Conservation (phyloP, 2,113 vertebrate genomes). For the Ciconia maguari region DNA sequence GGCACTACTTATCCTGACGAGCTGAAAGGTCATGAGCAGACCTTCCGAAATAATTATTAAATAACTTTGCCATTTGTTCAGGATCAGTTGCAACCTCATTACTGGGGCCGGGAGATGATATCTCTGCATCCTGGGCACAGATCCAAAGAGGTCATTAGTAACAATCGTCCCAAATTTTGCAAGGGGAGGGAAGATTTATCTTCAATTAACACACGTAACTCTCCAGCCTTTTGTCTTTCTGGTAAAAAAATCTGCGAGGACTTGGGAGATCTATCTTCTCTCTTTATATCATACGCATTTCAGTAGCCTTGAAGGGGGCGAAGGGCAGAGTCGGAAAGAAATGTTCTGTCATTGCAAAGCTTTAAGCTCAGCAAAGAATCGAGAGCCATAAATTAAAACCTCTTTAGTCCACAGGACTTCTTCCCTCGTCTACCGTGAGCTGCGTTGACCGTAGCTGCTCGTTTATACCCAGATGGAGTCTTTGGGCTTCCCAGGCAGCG, state of each 20-base stretch:
- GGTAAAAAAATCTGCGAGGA: conserved; percentile 2
- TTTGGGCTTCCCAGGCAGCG: neutral
- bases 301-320: conserved; percentile 1
- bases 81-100: conserved; percentile 76
- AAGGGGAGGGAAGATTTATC: conserved; percentile 57
- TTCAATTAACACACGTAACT: conserved; percentile 41
- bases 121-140: conserved; percentile 64
- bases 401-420: neutral
- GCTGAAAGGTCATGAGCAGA: conserved; percentile 71
- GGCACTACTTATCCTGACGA: conserved; percentile 58
- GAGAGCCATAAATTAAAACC: neutral
- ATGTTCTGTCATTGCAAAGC: conserved; percentile 18
- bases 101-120: conserved; percentile 68
- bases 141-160: conserved; percentile 73
- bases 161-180: conserved; percentile 65
- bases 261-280: neutral
- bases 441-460: neutral
- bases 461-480: rapidly evolving
- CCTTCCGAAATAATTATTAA: conserved; percentile 73
- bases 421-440: rapidly evolving
- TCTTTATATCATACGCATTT: neutral
- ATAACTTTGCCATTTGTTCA: conserved; percentile 77
- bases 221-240: conserved; percentile 43
- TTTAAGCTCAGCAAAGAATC: conserved; percentile 43
- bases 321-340: neutral